Conservation (phyloP, 2,797 vertebrate genomes). For the Melanotaenia nigrans region DNA sequence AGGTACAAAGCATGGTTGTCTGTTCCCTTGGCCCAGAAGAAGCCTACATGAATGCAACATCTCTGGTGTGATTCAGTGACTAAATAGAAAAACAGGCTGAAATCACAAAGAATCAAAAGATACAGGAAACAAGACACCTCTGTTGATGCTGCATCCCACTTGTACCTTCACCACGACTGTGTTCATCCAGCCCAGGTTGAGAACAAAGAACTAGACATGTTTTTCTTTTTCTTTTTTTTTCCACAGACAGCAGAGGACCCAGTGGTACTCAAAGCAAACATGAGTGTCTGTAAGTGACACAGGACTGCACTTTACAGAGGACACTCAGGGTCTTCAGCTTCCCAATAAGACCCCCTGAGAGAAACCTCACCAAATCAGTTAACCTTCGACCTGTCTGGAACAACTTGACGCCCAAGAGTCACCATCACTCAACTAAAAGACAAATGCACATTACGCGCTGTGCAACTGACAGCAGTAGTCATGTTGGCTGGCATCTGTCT, state of each 20-base stretch:
- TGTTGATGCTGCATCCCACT: conserved; percentile 59
- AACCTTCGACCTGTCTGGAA: conserved; percentile 76
- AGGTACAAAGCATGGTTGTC: conserved; percentile 65
- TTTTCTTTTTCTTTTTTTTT: conserved; percentile 16
- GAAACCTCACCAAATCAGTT: conserved; percentile 72
- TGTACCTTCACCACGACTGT: conserved; percentile 62
- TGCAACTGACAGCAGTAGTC: conserved; percentile 54
- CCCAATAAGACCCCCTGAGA: conserved; percentile 73
- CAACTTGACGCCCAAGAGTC: conserved; percentile 69
- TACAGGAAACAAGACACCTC: conserved; percentile 64
- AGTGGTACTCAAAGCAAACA: conserved; percentile 73
- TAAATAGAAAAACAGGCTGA: conserved; percentile 57
- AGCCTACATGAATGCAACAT: conserved; percentile 66
- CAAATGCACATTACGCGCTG: conserved; percentile 71
- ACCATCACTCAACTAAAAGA: conserved; percentile 72
- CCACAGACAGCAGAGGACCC: conserved; percentile 62
- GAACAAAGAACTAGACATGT: conserved; percentile 67
- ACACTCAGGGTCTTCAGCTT: conserved; percentile 64
- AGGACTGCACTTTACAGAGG: conserved; percentile 79
- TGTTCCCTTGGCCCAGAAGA: conserved; percentile 57
- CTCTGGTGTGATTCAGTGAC: conserved; percentile 50
- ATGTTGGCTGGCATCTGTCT: conserved; percentile 65
- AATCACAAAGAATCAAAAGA: conserved; percentile 64
- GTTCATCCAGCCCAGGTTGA: conserved; percentile 63
- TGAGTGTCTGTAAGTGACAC: conserved; percentile 74